Evolutionary conservation across 1,140 invertebrate species (phyloP).

Genomic region (Anastrepha ludens): DNA sequence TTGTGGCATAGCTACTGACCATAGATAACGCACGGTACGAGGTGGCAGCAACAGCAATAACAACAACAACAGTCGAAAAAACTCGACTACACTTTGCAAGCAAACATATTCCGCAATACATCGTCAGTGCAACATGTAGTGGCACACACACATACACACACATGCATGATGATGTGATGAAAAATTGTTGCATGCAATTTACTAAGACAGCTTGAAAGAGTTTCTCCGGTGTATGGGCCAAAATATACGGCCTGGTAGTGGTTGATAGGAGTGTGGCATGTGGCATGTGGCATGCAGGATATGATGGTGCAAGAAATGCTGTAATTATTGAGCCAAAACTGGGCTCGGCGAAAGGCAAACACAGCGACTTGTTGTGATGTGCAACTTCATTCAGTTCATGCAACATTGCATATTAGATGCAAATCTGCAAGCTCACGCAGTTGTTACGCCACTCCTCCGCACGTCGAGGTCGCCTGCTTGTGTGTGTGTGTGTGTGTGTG

Average conservation of each 20-base stretch:
- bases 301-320: constrained; percentile 31
- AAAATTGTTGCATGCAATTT: constrained; percentile 28
- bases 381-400: neutral
- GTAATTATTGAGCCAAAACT: neutral
- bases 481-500: neutral
- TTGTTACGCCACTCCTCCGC: neutral
- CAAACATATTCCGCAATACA: neutral
- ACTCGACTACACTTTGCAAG: neutral
- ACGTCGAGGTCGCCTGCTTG: neutral
- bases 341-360: neutral
- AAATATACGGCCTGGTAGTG: neutral
- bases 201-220: neutral
- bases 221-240: neutral
- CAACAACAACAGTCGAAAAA: neutral
- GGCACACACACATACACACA: neutral
- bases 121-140: neutral
- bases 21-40: neutral
- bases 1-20: constrained; percentile 35
- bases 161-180: neutral
- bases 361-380: neutral
- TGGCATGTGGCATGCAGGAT: constrained; percentile 9
- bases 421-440: neutral
- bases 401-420: constrained; percentile 16
- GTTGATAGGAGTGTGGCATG: neutral
- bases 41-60: neutral